Base-by-base conservation (phyloP, 2,888 invertebrate genomes). In the Hedya salicella region DNA sequence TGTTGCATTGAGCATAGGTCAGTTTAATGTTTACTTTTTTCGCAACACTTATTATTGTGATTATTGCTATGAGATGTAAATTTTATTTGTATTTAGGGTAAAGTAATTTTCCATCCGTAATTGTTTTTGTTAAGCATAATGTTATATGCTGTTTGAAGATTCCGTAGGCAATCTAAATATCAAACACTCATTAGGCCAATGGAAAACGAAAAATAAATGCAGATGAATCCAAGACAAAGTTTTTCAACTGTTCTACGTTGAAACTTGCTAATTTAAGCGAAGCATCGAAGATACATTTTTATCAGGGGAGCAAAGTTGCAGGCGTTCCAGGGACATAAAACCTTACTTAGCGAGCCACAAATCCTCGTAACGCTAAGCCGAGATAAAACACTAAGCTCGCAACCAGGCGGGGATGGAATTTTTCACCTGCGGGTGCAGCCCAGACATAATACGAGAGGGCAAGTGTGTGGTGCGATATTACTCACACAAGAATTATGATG, bases 291-390 rank as follows among this genome's bases (percentile, higher is more conserved):
- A 83, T 83, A 83, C 81, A 85, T 86, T 84, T 86, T 85, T 89
- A 89, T 89, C 87, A 86, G 77, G 81, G 81, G 83, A 87, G 79
- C 84, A 83, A 86, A 88, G 80, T 88, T 87, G 85, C 85, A 86
- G 83, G 83, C 85, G 82, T 85, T 87, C 78, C 85, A 80, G 82
- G 80, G 86, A 88, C 91, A 91, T 91, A 92, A 92, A 91, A 91
- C 89, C 83, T 91, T 91, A 89, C 90, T 91, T 91, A 91, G 90
- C 84, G 86, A 88, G 86, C 90, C 88, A 91, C 91, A 91, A 90
- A 92, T 92, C 87, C 90, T 91, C 87, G 90, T 91, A 91, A 91
- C 86, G 87, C 84, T 89, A 89, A 92, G 89, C 89, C 88, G 88
- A 90, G 91, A 92, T 91, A 92, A 91, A 91, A 89, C 88, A 90